Percentiles rank a stretch among this genome's conserved stretches.
phyloP scores from a whole-genome alignment of 1,140 invertebrate genomes.

The Drosophila lacteicornis region DNA sequence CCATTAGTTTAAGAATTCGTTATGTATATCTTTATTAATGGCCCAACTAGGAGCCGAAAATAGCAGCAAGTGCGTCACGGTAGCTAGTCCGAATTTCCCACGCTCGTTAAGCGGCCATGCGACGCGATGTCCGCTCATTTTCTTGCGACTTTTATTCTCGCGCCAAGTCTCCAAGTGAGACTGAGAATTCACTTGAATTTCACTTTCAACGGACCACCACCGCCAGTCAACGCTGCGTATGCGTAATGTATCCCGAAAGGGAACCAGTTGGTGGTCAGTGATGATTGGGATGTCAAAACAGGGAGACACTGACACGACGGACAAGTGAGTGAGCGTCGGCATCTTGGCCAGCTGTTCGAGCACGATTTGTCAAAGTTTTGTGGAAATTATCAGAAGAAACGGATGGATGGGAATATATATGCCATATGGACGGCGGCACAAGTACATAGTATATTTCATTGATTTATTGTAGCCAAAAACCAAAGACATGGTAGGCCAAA shows the following conservation, averaged over 20 bases:
- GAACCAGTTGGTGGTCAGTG: slow-evolving; percentile 12
- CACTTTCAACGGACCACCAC: slow-evolving; percentile 48
- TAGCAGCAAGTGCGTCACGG: slow-evolving; percentile 76
- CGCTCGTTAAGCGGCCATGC: slow-evolving; percentile 61
- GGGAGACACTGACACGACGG: no score
- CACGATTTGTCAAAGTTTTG: slow-evolving; percentile 62
- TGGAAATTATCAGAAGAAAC: slow-evolving; percentile 24
- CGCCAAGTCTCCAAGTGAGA: slow-evolving; percentile 25
- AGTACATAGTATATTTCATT: slow-evolving; percentile 34
- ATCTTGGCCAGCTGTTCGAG: slow-evolving; percentile 47
- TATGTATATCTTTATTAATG: slow-evolving; percentile 62
- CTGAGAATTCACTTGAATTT: slow-evolving; percentile 50
- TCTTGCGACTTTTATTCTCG: slow-evolving; percentile 35
- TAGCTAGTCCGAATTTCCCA: slow-evolving; percentile 57
- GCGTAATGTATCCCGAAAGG: slow-evolving; percentile 43
- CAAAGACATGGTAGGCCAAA: slow-evolving; percentile 34
- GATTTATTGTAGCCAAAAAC: slow-evolving; percentile 56
- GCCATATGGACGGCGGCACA: neutral
- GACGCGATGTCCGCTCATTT: slow-evolving; percentile 24
- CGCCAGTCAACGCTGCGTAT: slow-evolving; percentile 66
- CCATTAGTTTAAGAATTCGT: slow-evolving; percentile 53
- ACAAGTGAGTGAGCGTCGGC: slow-evolving; percentile 43
- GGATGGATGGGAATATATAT: neutral
- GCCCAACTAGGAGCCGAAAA: slow-evolving; percentile 41
- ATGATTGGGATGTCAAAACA: slow-evolving; percentile 52